Percentiles rank a stretch among this genome's conserved stretches.
Evolutionary conservation across 2,888 invertebrate species (phyloP).

Genomic region (Ypsolopha sequella): DNA sequence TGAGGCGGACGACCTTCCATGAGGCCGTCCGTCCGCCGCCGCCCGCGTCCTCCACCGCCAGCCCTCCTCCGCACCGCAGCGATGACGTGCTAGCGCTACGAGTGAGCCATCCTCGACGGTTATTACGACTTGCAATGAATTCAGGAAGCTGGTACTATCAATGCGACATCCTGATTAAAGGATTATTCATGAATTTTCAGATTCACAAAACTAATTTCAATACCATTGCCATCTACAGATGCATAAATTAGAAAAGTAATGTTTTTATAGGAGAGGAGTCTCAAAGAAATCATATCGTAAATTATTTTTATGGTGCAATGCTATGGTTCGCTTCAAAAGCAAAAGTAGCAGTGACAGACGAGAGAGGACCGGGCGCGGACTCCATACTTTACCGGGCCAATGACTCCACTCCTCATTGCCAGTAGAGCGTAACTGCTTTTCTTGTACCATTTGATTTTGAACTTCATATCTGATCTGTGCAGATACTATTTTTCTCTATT

Average conservation of each 20-base stretch:
- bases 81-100: constrained; percentile 44
- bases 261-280: no score
- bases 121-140: constrained; percentile 5
- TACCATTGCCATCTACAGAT: neutral
- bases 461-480: neutral
- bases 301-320: neutral
- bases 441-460: neutral
- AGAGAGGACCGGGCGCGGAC: constrained; percentile 30
- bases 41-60: constrained; percentile 18
- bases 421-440: constrained; percentile 26
- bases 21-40: constrained; percentile 49
- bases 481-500: neutral
- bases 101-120: constrained; percentile 19
- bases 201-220: neutral
- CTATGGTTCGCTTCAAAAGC: constrained; percentile 50
- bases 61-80: constrained; percentile 52
- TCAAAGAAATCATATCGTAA: neutral
- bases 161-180: neutral
- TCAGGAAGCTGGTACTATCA: neutral
- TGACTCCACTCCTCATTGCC: constrained; percentile 45
- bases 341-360: constrained; percentile 56
- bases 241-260: neutral
- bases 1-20: constrained; percentile 63
- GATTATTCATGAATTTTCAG: neutral
- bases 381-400: constrained; percentile 51